phyloP scores from a whole-genome alignment of 2,113 vertebrate genomes.

The Paramormyrops kingsleyae region DNA sequence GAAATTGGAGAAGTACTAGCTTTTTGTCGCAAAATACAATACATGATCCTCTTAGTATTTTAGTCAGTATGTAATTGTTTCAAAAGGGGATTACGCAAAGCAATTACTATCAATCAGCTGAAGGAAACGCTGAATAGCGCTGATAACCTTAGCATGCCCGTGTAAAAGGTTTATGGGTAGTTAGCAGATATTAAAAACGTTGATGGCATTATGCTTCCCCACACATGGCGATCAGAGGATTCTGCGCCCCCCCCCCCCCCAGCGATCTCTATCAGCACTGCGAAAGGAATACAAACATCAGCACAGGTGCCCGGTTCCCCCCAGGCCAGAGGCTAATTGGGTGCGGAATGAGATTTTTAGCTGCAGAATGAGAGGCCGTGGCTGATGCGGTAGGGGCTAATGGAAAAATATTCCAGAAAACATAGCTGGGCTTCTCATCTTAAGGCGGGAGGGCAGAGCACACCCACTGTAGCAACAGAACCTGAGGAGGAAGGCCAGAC shows the following conservation, averaged over 20 bases:
- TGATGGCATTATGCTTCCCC: not conserved
- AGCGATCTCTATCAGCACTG: not conserved
- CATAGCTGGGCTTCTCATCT: not conserved
- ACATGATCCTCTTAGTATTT: slow-evolving; percentile 2
- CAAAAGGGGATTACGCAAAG: slow-evolving; percentile 1
- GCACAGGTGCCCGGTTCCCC: not conserved
- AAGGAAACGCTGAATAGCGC: not conserved
- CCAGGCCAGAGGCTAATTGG: slow-evolving; percentile 9
- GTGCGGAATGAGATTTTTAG: slow-evolving; percentile 7
- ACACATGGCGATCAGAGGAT: not conserved
- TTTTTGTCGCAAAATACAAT: not conserved
- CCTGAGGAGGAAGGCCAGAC: not conserved
- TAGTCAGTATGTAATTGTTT: not conserved
- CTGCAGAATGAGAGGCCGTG: not conserved
- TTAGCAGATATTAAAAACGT: slow-evolving; percentile 6
- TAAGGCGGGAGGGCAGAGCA: not conserved
- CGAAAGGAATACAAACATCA: not conserved
- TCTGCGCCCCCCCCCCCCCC: not conserved
- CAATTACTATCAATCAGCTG: not conserved
- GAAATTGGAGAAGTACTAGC: not conserved
- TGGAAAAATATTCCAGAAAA: not conserved
- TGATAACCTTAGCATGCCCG: not conserved
- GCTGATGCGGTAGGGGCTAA: not conserved
- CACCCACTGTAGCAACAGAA: not conserved
- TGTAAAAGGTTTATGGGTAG: not conserved